These are phyloP conservation scores for Hemiscyllium ocellatum DNA, from an alignment of 2,113 vertebrate genomes.

Conservation along the genomic window DNA sequence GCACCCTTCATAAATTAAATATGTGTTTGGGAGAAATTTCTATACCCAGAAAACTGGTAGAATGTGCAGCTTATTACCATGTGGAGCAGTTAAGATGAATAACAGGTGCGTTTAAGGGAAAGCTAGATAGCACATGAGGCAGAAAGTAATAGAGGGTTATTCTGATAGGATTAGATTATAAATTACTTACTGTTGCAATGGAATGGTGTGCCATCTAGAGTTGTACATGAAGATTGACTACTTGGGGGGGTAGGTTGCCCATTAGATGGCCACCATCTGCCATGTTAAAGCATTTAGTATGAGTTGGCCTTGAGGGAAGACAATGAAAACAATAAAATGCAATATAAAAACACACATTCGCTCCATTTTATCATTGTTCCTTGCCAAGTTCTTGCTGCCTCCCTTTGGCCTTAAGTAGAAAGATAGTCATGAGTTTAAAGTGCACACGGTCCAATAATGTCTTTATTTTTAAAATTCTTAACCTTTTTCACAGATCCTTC, in stretches of 20 bases:
- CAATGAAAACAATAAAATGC: neutral
- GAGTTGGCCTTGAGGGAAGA: neutral
- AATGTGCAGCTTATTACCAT: neutral
- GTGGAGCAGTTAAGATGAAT: neutral
- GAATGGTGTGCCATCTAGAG: neutral
- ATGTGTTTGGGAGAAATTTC: neutral
- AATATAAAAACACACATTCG: neutral
- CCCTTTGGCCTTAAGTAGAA: neutral
- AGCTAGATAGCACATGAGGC: neutral
- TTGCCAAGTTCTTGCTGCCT: neutral
- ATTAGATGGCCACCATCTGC: neutral
- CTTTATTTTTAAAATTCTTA: neutral
- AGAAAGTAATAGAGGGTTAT: neutral
- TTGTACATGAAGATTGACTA: neutral
- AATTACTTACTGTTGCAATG: neutral
- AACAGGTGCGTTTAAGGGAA: neutral
- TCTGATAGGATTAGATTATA: neutral
- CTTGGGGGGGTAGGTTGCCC: neutral
- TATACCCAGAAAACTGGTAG: neutral
- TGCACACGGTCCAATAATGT: neutral
- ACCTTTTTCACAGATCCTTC: neutral
- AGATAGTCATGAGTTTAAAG: neutral
- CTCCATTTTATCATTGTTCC: neutral
- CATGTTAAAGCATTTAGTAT: neutral
- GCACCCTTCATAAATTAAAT: neutral